These are phyloP conservation scores for Lucinisca nassula DNA, from an alignment of 2,888 invertebrate species.

Conservation along the genomic window DNA sequence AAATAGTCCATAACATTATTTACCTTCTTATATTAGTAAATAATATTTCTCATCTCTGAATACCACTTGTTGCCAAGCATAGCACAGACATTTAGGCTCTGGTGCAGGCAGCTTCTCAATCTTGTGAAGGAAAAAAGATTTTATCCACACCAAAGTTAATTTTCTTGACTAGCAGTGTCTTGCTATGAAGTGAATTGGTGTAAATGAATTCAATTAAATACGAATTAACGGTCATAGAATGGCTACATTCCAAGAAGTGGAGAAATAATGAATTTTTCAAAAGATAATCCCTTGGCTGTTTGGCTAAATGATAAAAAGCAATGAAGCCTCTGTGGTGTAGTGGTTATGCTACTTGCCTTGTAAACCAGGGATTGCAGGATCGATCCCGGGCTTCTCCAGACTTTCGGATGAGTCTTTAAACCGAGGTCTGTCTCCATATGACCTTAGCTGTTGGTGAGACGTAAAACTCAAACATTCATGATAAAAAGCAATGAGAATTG, in stretches of 20 bases:
- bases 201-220: slow-evolving; percentile 1
- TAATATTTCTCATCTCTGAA: not conserved
- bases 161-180: not conserved
- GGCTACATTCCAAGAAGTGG: not conserved
- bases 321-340: no score
- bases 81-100: not conserved
- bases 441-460: no score
- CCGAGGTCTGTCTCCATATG: no score
- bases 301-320: no score
- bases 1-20: not conserved
- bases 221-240: not conserved
- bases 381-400: no score
- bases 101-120: not conserved
- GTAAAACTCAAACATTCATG: no score
- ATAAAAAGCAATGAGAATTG: no score
- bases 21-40: not conserved
- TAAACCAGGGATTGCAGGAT: no score
- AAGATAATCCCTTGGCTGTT: no score
- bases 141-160: not conserved
- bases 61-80: not conserved
- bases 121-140: not conserved
- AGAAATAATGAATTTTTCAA: not conserved
- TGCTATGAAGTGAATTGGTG: not conserved
- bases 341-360: no score
- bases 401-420: no score